Base-by-base conservation (phyloP, 2,888 invertebrate species). In the Poecilus cupreus region DNA sequence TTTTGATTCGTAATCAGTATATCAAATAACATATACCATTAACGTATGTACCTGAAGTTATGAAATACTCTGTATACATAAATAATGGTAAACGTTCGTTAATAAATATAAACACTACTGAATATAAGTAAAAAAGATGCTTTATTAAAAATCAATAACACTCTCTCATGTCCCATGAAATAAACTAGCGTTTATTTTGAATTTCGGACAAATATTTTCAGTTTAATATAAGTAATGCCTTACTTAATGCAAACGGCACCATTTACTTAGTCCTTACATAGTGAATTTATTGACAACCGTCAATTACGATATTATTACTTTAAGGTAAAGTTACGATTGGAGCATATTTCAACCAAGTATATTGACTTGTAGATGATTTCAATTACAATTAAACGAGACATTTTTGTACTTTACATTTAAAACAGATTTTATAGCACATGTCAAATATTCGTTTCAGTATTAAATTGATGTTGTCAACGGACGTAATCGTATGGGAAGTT, bases 391-490 rank as follows among this genome's bases (percentile, higher is more conserved):
- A 37, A 70, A 49, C 8, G 6, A 70, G 49, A 79, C 68, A 51
- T 68, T 79, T 70, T 46, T 18, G 51, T 79, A 70, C 20, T 51
- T 8, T 51, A 32, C 51, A 51, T 79, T 70, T 49, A 24, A 49
- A 79, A 68, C 16, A 54, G 49, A 54, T 76, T 76, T 76, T 76
- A 76, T 76, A 18, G 76, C 20, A 6, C 54, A 76, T 37, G 76
- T 54, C 37, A 76, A 26, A 32, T 26, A 32, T 76, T 76, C 54
- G 76, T 76, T 76, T 76, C 26, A 24, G 54, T 76, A 54, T 54
- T 76, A 54, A 76, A 76, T 76, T 76, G 32, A 76, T 76, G 49
- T 76, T 76, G 76, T 54, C 76, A 76, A 76, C 76, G 54, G 16
- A 32, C 13, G 18, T 68, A 43, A 22, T 68, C 39, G 20, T 68